Evolutionary conservation across 2,888 invertebrate genomes (phyloP), one percentile per base, ranked within the genome.

Genomic region (Lasioglossum lativentre): DNA sequence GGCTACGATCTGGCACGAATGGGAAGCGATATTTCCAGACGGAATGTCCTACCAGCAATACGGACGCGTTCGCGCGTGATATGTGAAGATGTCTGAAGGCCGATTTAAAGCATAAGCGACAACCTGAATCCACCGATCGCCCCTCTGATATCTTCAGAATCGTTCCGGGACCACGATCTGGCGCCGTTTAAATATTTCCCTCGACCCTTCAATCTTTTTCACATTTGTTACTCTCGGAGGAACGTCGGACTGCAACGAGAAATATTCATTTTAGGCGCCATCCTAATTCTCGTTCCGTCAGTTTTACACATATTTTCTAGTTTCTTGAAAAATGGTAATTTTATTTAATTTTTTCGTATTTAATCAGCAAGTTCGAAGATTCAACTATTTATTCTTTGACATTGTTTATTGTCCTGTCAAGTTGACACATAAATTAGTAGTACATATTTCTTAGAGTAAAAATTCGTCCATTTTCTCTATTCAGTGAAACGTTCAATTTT

Each of bases 21-120:
- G 86, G 86, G 83, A 85, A 85, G 75, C 75, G 85, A 88, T 86
- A 90, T 90, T 90, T 90, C 83, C 86, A 56, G 71, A 79, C 81
- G 83, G 86, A 84, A 85, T 84, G 84, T 83, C 86, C 72, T 73
- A 59, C 68, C 78, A 84, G 72, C 78, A 83, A 87, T 84, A 74
- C 80, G 78, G 74, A 81, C 71, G 73, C 79, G 70, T 82, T 70
- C 71, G 72, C n/a, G 56, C 56, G 74, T 71, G 85, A 83, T 52
- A 42, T 38, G 75, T 59, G 73, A 83, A 79, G 83, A 76, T 83
- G 75, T 79, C 73, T 76, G 79, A 73, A 71, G 75, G 10, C 52
- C 75, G 77, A 68, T 81, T 66, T 75, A 81, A 78, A 77, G 42
- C 66, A 78, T 63, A 83, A 71, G 45, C 72, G 83, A 83, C 85